phyloP scores from a whole-genome alignment of 2,888 invertebrate genomes.

The Taphrorychus bicolor region DNA sequence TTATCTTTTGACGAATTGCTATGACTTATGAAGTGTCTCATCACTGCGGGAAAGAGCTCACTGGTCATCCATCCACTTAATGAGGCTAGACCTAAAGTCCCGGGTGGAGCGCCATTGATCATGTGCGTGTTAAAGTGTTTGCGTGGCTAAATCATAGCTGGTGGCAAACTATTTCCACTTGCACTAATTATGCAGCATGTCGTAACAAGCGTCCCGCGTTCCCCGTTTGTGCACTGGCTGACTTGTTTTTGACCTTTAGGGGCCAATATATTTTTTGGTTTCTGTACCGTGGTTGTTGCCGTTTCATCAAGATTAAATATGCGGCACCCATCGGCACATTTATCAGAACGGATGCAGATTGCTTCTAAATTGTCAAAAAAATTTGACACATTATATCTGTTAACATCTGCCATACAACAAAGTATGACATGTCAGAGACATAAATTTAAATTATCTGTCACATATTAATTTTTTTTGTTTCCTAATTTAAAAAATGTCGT shows the following conservation, averaged over 20 bases:
- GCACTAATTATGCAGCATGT: neutral
- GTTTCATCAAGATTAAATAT: neutral
- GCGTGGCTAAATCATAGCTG: neutral
- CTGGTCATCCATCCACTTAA: conserved; percentile 29
- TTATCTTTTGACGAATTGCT: conserved; percentile 42
- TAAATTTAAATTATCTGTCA: too few relatives aligned
- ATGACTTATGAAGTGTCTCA: conserved; percentile 40
- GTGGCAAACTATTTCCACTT: neutral
- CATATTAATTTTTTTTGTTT: too few relatives aligned
- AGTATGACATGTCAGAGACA: too few relatives aligned
- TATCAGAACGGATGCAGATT: neutral
- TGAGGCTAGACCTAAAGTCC: neutral
- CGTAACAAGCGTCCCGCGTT: neutral
- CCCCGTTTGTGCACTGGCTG: neutral
- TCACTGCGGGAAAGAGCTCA: conserved; percentile 35
- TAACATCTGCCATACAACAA: too few relatives aligned
- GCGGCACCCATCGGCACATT: neutral
- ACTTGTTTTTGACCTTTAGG: neutral
- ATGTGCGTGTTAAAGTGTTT: neutral
- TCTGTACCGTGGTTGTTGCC: neutral
- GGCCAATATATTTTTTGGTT: neutral
- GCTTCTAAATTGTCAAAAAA: too few relatives aligned
- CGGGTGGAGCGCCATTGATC: neutral
- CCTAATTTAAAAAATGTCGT: too few relatives aligned
- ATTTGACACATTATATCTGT: too few relatives aligned